Base-by-base conservation (phyloP, 92 coral and sea anemone genomes). In the Phenganax marumi region DNA sequence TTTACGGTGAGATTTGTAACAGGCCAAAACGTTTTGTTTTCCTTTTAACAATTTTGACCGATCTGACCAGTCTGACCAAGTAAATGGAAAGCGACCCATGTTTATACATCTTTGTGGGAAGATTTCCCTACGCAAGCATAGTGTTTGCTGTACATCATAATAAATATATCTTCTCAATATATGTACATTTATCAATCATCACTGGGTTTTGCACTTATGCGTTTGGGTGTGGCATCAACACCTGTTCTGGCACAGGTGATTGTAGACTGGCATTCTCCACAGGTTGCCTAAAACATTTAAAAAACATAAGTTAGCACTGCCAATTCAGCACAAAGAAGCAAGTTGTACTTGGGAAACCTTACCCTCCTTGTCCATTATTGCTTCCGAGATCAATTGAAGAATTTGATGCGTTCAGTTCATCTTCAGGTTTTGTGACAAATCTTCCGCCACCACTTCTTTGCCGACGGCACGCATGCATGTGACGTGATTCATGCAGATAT, bases 401-500 rank as follows among this genome's bases (percentile, higher is more conserved):
- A 61, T 63, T 43, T 6, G 83, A 25, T 26, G 17, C n/a, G 48
- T 50, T 3, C 2, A 49, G 7, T 11, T 55, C 77, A 14, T 64
- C 85, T 7, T 62, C 87, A 43, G 91, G 87, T 87, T 95, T 95
- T 11, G 98, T 95, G 65, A 95, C 97, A 88, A 95, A 95, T 69
- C 98, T 60, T 8, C 98, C 98, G 10, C 99, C 99, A 69, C 90
- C 93, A 87, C 99, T 96, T 58, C 99, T 84, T 81, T 91, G 87
- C 51, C 99, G 85, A 71, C 99, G 88, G 72, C 99, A 96, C 52
- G 99, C 99, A 83, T 96, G 99, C 86, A 90, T 96, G 83, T 96
- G 99, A 22, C 99, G 89, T 18, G 99, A 96, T 86, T 96, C 99
- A 14, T 96, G 99, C n/a, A 96, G 96, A 60, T 96, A 96, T 91